phyloP scores from a whole-genome alignment of 1,140 invertebrate genomes.

The Ceratina calcarata region DNA sequence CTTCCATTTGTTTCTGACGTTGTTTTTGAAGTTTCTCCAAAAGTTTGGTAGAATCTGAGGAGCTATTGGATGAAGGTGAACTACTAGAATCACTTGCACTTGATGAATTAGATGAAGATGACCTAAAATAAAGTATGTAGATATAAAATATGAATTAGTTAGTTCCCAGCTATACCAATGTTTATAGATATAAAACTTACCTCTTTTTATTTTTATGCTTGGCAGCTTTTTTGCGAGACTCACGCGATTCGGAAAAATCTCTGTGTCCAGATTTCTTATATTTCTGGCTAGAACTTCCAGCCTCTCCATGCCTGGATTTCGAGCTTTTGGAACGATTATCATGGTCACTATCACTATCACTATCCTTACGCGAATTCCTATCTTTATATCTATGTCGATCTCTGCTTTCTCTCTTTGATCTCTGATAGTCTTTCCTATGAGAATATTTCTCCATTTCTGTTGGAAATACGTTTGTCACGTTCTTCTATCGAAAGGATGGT shows the following conservation, averaged over 20 bases:
- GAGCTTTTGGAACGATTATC: conserved; percentile 33
- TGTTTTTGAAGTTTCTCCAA: conserved; percentile 88
- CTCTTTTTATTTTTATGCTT: conserved; percentile 64
- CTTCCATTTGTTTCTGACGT: conserved; percentile 83
- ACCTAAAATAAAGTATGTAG: conserved; percentile 8
- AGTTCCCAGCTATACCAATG: neutral
- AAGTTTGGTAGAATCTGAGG: conserved; percentile 84
- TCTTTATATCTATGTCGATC: conserved; percentile 25
- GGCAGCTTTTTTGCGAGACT: conserved; percentile 59
- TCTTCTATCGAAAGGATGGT: too few relatives aligned
- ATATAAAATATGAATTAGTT: conserved; percentile 1
- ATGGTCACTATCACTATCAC: conserved; percentile 43
- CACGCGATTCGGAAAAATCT: conserved; percentile 43
- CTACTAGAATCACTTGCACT: conserved; percentile 55
- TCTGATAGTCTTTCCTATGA: conserved; percentile 31
- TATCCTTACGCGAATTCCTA: conserved; percentile 27
- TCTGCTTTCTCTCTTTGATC: conserved; percentile 37
- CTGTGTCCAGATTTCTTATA: conserved; percentile 58
- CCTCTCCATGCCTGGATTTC: conserved; percentile 45
- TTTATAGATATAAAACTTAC: conserved; percentile 49
- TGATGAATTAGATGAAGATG: conserved; percentile 55
- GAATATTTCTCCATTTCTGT: conserved; percentile 58
- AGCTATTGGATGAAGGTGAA: conserved; percentile 72
- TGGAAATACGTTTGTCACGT: neutral
- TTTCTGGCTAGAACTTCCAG: conserved; percentile 46